A percentile compares a stretch with the other conserved stretches of the same genome.
These are phyloP conservation scores for Clangula hyemalis DNA, from an alignment of 2,797 vertebrate species.

Conservation along the genomic window DNA sequence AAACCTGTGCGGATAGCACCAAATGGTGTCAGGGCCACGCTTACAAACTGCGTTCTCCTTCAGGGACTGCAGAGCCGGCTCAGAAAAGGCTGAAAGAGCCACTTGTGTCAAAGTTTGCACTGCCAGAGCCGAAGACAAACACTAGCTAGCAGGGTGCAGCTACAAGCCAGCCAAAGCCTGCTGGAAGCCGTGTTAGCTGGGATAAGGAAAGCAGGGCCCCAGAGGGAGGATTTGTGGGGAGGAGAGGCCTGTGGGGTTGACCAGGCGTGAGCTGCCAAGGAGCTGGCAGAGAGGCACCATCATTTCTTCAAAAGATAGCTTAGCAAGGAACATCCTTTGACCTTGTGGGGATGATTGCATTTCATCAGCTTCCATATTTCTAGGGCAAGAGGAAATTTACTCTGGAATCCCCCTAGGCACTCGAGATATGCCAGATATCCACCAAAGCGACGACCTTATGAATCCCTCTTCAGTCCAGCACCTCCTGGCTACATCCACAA, in stretches of 20 bases:
- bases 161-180: neutral
- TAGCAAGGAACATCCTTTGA: neutral
- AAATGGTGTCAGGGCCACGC: slow-evolving; percentile 7
- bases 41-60: neutral
- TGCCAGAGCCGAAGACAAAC: neutral
- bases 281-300: neutral
- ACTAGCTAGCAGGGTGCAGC: neutral
- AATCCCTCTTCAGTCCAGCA: neutral
- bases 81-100: neutral
- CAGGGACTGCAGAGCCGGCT: neutral
- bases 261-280: neutral
- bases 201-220: neutral
- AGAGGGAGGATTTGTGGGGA: neutral
- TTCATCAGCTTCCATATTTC: neutral
- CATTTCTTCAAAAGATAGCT: neutral
- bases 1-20: slow-evolving; percentile 9
- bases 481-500: neutral
- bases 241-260: neutral
- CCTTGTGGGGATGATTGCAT: neutral
- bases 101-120: neutral
- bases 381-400: neutral
- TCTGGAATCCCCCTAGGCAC: neutral
- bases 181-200: neutral
- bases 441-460: neutral
- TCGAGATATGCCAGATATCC: neutral